Evolutionary conservation across 2,888 invertebrate genomes (phyloP).

Genomic region (Smittia aterrima): DNA sequence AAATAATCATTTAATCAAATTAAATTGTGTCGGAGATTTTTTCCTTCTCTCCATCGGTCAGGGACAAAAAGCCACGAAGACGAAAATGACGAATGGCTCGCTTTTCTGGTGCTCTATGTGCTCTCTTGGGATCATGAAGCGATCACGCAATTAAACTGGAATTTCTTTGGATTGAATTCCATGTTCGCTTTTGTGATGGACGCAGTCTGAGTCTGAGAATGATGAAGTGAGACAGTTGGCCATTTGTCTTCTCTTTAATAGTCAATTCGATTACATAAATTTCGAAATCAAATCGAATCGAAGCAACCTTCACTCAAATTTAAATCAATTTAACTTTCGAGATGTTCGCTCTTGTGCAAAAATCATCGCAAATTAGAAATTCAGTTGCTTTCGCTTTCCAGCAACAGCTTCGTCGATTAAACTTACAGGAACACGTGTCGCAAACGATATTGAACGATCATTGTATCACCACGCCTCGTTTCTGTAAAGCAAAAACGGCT

Average conservation of each 20-base stretch:
- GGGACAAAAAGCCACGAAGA: conserved; percentile 20
- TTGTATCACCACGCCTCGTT: conserved; percentile 53
- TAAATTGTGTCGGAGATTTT: conserved; percentile 12
- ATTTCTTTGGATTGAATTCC: conserved; percentile 24
- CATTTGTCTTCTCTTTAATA: conserved; percentile 18
- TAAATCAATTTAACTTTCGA: background rate
- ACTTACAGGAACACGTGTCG: conserved; percentile 16
- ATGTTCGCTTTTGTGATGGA: background rate
- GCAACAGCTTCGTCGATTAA: conserved; percentile 6
- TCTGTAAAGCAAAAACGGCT: conserved; percentile 75
- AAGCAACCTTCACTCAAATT: background rate
- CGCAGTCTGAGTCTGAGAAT: background rate
- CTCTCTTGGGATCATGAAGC: conserved; percentile 30
- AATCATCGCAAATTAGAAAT: background rate
- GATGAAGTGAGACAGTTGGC: conserved; percentile 28
- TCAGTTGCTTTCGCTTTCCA: background rate
- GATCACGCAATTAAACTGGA: conserved; percentile 36
- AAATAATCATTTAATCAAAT: conserved; percentile 40
- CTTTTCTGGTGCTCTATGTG: conserved; percentile 21
- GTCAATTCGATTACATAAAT: background rate
- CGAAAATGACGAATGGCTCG: conserved; percentile 34
- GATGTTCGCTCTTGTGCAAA: background rate
- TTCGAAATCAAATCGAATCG: background rate
- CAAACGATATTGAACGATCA: conserved; percentile 18
- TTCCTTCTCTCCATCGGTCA: conserved; percentile 19